These are phyloP conservation scores for Ceratosolen fusciceps DNA, from an alignment of 1,140 invertebrate genomes.

Conservation along the genomic window DNA sequence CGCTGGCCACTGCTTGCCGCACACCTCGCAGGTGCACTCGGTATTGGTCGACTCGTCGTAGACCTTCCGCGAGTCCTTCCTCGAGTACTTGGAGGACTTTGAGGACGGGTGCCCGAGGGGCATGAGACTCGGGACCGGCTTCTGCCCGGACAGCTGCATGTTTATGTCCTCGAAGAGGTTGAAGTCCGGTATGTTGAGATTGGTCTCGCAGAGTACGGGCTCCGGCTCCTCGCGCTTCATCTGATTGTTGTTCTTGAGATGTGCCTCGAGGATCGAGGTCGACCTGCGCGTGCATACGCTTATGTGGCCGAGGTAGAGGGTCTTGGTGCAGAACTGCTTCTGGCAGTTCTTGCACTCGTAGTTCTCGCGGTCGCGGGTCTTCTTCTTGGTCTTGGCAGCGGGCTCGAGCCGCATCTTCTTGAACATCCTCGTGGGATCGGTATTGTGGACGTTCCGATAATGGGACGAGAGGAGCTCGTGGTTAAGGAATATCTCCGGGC, in stretches of 20 bases:
- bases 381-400: conserved; percentile 45
- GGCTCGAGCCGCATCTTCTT: conserved; percentile 61
- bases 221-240: conserved; percentile 64
- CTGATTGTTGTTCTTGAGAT: conserved; percentile 68
- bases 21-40: conserved; percentile 73
- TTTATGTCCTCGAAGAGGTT: conserved; percentile 70
- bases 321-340: conserved; percentile 67
- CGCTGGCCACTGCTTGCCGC: conserved; percentile 75
- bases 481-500: conserved; percentile 67
- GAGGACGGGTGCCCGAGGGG: conserved; percentile 49
- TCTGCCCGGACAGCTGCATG: conserved; percentile 66
- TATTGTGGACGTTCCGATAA: conserved; percentile 66
- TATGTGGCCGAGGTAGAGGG: conserved; percentile 65
- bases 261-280: conserved; percentile 64
- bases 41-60: conserved; percentile 70
- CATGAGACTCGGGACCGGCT: conserved; percentile 67
- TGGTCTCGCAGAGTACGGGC: conserved; percentile 57
- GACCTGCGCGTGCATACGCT: conserved; percentile 57
- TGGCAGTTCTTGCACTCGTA: conserved; percentile 68
- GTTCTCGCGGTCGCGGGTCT: conserved; percentile 57
- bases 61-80: conserved; percentile 69
- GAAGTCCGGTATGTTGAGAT: conserved; percentile 69
- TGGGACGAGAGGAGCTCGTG: conserved; percentile 62
- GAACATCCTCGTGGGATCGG: conserved; percentile 61
- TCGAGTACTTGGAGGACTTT: conserved; percentile 59